Evolutionary conservation across 2,888 invertebrate genomes (phyloP).

Genomic region (Leptopterna dolabrata): DNA sequence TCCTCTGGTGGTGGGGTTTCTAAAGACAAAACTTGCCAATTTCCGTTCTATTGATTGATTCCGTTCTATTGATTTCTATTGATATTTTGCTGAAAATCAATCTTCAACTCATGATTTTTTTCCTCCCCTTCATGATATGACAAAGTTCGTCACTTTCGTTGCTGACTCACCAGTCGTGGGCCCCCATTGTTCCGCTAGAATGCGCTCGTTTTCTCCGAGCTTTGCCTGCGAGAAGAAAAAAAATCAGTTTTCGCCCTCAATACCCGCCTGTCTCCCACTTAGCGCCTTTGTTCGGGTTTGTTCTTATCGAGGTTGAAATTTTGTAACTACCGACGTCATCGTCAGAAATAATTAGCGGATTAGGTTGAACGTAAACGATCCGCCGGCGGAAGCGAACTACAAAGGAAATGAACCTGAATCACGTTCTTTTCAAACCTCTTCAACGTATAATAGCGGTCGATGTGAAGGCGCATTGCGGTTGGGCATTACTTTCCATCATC

Average conservation of each 20-base stretch:
- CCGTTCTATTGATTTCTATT: too few species aligned
- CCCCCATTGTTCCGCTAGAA: background rate
- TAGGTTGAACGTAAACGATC: too few species aligned
- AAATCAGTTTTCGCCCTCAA: background rate
- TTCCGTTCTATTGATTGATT: too few species aligned
- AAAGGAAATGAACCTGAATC: too few species aligned
- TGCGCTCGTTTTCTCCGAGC: background rate
- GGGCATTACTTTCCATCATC: background rate
- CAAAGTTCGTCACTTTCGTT: background rate
- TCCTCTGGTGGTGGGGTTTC: too few species aligned
- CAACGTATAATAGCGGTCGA: background rate
- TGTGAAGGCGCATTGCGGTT: background rate
- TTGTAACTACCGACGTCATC: background rate
- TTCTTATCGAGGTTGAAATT: background rate
- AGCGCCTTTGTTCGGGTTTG: background rate
- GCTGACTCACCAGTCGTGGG: background rate
- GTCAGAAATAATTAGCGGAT: too few species aligned
- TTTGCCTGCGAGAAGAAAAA: background rate
- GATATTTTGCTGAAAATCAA: too few species aligned
- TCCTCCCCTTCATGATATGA: too few species aligned
- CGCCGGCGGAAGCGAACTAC: too few species aligned
- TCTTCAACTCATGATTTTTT: too few species aligned
- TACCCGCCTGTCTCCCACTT: background rate
- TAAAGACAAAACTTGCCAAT: too few species aligned
- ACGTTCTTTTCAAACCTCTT: background rate